Conservation (phyloP, 2,113 vertebrate species). For the Phyllopteryx taeniolatus region DNA sequence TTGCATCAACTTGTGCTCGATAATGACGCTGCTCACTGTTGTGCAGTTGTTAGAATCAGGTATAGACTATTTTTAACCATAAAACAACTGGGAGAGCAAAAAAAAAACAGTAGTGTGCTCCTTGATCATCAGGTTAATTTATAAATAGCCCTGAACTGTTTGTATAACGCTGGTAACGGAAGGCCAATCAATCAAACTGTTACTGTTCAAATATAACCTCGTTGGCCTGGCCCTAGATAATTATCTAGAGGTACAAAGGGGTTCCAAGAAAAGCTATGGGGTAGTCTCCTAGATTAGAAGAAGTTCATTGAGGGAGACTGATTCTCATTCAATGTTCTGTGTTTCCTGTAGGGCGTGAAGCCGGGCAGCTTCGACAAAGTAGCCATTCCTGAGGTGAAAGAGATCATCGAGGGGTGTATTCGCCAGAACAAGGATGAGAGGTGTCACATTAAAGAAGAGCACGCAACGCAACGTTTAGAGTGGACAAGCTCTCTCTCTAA, state of each 20-base stretch:
- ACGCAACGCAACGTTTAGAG: background rate
- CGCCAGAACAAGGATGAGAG: conserved; percentile 97
- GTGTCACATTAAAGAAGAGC: conserved; percentile 57
- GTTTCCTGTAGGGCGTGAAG: conserved; percentile 89
- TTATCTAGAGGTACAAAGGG: background rate
- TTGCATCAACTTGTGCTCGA: background rate
- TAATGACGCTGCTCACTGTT: background rate
- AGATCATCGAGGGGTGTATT: conserved; percentile 98
- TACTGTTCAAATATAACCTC: background rate
- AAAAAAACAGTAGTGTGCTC: too few relatives aligned
- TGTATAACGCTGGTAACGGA: background rate
- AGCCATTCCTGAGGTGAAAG: conserved; percentile 97
- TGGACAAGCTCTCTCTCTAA: conserved; percentile 1
- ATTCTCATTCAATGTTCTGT: conserved; percentile 61
- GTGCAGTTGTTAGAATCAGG: background rate
- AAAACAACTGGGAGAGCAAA: too few relatives aligned
- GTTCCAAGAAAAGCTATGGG: background rate
- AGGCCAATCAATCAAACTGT: background rate
- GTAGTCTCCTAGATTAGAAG: conserved; percentile 6
- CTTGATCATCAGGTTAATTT: background rate
- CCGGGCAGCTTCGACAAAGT: conserved; percentile 98
- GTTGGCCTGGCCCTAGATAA: background rate
- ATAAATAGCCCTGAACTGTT: background rate
- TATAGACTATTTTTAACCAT: too few relatives aligned
- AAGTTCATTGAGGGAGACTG: background rate